Conservation (phyloP, 2,797 vertebrate genomes). For the Gadopsis bispinosus region DNA sequence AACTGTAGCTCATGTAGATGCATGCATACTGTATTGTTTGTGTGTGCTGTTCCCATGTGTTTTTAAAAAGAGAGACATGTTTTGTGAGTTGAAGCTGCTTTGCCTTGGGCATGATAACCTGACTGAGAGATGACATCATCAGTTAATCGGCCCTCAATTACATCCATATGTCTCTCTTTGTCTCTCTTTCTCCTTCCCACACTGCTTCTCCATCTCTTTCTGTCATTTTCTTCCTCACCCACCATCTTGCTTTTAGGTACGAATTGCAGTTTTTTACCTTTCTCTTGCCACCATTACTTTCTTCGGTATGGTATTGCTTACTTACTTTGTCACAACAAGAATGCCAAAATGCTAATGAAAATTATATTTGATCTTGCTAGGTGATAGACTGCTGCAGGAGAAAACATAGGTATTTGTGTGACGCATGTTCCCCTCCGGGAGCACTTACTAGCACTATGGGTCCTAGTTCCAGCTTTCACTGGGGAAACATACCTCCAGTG, state of each 20-base stretch:
- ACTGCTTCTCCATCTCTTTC: slow-evolving; percentile 19
- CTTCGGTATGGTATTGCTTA: slow-evolving; percentile 13
- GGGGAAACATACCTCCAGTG: slow-evolving; percentile 47
- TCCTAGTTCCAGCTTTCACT: slow-evolving; percentile 47
- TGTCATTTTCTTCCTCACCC: slow-evolving; percentile 28
- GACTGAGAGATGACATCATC: slow-evolving; percentile 85
- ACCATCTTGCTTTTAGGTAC: slow-evolving; percentile 18
- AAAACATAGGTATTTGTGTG: slow-evolving; percentile 37
- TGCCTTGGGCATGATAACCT: slow-evolving; percentile 85
- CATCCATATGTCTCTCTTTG: slow-evolving; percentile 80
- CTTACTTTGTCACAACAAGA: slow-evolving; percentile 29
- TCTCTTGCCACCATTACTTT: slow-evolving; percentile 3
- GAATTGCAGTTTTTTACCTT: slow-evolving; percentile 19
- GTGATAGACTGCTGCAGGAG: slow-evolving; percentile 42
- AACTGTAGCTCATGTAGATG: slow-evolving; percentile 25
- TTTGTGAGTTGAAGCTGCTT: slow-evolving; percentile 74
- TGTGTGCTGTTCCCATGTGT: slow-evolving; percentile 40
- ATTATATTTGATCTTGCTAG: slow-evolving; percentile 23
- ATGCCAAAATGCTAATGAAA: slow-evolving; percentile 39
- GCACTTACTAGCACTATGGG: slow-evolving; percentile 28
- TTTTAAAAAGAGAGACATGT: slow-evolving; percentile 71
- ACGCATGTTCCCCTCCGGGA: slow-evolving; percentile 35
- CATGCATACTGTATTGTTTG: slow-evolving; percentile 21
- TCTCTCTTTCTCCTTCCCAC: slow-evolving; percentile 19
- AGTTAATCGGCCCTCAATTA: slow-evolving; percentile 78